A percentile compares a stretch with the other conserved stretches of the same genome.
Evolutionary conservation across 2,888 invertebrate species (phyloP).

Genomic region (Lathronympha strigana): DNA sequence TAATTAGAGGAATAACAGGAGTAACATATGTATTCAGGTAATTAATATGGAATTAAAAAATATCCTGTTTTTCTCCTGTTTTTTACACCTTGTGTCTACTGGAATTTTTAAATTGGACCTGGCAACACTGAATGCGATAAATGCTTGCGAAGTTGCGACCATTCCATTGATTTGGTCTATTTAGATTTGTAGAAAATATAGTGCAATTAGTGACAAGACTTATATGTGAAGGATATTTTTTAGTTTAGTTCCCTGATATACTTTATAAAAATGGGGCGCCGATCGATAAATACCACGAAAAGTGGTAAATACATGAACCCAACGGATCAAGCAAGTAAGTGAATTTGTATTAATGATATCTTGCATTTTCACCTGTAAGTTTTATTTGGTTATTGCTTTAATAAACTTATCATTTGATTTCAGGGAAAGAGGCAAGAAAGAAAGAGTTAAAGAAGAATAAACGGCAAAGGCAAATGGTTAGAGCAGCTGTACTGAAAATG

Average conservation of each 20-base stretch:
- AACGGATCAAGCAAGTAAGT: conserved; percentile 99
- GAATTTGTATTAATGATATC: conserved; percentile 34
- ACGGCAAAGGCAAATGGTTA: conserved; percentile 97
- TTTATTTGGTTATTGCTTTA: background rate
- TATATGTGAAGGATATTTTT: conserved; percentile 2
- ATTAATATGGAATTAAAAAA: too few relatives aligned
- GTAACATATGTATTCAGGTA: too few relatives aligned
- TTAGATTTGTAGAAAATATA: conserved; percentile 8
- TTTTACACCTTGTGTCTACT: too few relatives aligned
- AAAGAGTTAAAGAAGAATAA: conserved; percentile 99
- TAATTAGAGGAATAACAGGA: too few relatives aligned
- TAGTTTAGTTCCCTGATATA: conserved; percentile 22
- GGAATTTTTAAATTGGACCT: too few relatives aligned
- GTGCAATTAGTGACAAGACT: background rate
- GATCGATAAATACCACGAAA: conserved; percentile 99
- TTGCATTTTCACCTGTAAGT: background rate
- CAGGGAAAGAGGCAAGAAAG: conserved; percentile 98
- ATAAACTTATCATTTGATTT: conserved; percentile 37
- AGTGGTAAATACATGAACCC: conserved; percentile 99
- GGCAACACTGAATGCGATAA: background rate
- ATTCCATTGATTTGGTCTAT: conserved; percentile 8
- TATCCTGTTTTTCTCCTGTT: too few relatives aligned
- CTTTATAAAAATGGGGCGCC: conserved; percentile 91
- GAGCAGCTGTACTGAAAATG: conserved; percentile 98
- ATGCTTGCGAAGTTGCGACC: background rate